These are phyloP conservation scores for Reticulitermes speratus DNA, from an alignment of 1,140 invertebrate species.

Conservation along the genomic window DNA sequence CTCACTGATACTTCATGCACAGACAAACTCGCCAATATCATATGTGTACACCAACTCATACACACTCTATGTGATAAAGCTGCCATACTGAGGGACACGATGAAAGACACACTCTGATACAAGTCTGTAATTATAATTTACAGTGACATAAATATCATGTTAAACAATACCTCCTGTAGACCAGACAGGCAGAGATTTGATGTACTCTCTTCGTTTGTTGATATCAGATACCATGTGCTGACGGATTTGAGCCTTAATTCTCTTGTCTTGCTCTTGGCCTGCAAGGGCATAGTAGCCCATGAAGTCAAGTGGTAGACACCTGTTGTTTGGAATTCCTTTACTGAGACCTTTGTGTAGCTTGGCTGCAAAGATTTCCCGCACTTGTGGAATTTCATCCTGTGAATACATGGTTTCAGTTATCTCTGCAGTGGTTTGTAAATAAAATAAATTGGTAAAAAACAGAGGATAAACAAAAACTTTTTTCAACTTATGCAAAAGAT, in stretches of 20 bases:
- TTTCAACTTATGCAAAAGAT: too few species aligned
- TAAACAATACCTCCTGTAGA: conserved; percentile 43
- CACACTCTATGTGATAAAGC: too few species aligned
- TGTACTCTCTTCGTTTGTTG: conserved; percentile 84
- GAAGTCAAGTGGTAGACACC: conserved; percentile 91
- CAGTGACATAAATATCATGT: too few species aligned
- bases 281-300: conserved; percentile 93
- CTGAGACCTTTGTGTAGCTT: conserved; percentile 90
- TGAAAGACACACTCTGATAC: too few species aligned
- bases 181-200: conserved; percentile 70
- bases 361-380: conserved; percentile 82
- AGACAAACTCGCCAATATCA: too few species aligned
- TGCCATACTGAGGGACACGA: too few species aligned
- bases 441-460: conserved; percentile 18
- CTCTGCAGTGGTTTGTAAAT: not conserved
- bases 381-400: conserved; percentile 84
- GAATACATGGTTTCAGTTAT: conserved; percentile 35
- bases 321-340: conserved; percentile 78
- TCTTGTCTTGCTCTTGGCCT: conserved; percentile 80
- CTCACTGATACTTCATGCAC: too few species aligned
- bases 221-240: conserved; percentile 85
- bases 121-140: too few species aligned
- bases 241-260: conserved; percentile 64
- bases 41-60: too few species aligned
- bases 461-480: too few species aligned